Conservation (phyloP, 2,888 invertebrate species). For the Agriotes lineatus region DNA sequence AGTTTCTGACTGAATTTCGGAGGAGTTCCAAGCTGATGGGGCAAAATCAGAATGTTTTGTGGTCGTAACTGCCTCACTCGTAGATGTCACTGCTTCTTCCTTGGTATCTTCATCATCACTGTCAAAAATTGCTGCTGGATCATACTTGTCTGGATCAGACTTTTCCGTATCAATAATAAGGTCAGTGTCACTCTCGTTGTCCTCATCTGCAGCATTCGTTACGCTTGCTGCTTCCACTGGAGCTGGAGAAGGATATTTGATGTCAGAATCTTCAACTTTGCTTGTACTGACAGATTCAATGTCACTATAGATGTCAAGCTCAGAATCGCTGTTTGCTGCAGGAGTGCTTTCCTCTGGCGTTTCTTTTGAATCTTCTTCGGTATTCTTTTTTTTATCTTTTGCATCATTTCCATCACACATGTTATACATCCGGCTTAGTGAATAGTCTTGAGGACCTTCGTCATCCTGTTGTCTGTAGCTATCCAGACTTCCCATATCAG, state of each 20-base stretch:
- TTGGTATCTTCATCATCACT: slow-evolving; percentile 47
- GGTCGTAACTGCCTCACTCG: slow-evolving; percentile 38
- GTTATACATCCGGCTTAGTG: slow-evolving; percentile 53
- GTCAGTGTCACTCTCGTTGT: slow-evolving; percentile 67
- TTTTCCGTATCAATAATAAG: slow-evolving; percentile 70
- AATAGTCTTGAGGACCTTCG: slow-evolving; percentile 57
- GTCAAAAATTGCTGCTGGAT: slow-evolving; percentile 68
- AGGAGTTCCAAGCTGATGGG: slow-evolving; percentile 35
- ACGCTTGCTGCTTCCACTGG: background rate
- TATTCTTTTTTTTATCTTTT: slow-evolving; percentile 46
- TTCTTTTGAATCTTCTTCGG: slow-evolving; percentile 50
- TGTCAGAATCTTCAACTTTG: slow-evolving; percentile 56
- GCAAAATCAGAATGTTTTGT: slow-evolving; percentile 31
- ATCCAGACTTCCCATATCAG: slow-evolving; percentile 7
- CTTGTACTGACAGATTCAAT: slow-evolving; percentile 68
- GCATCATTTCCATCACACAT: slow-evolving; percentile 39
- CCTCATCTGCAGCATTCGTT: slow-evolving; percentile 24
- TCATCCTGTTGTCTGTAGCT: slow-evolving; percentile 38
- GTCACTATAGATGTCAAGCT: slow-evolving; percentile 75
- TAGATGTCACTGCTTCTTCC: slow-evolving; percentile 50
- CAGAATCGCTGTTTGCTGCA: slow-evolving; percentile 61
- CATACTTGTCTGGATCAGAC: slow-evolving; percentile 68
- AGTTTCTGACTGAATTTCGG: slow-evolving; percentile 57
- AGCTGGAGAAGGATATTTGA: slow-evolving; percentile 27
- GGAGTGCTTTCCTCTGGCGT: slow-evolving; percentile 49